Evolutionary conservation across 2,888 invertebrate genomes (phyloP).

Genomic region (Lacanobia wlatinum): DNA sequence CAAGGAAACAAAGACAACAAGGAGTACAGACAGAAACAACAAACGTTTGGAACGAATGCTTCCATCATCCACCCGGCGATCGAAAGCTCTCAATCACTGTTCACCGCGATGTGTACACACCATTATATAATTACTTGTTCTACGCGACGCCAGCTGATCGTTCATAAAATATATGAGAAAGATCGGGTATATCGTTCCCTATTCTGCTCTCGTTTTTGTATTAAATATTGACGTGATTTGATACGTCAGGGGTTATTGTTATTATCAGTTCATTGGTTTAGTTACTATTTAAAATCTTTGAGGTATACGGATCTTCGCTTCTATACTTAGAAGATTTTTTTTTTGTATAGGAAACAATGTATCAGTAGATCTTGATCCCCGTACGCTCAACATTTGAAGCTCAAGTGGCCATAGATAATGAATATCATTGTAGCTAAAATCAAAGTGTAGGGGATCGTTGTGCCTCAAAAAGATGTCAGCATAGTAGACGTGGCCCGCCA

Average conservation of each 20-base stretch:
- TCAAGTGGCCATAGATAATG: too few relatives aligned
- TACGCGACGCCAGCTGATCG: slow-evolving; percentile 3
- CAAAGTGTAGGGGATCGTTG: too few relatives aligned
- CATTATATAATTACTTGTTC: background rate
- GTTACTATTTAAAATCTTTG: background rate
- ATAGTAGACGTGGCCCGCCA: too few relatives aligned
- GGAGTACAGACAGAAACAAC: too few relatives aligned
- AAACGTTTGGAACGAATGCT: too few relatives aligned
- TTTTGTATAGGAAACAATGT: background rate
- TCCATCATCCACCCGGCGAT: too few relatives aligned
- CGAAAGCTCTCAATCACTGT: background rate
- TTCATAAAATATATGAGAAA: slow-evolving; percentile 26
- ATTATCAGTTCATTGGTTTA: background rate
- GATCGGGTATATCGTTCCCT: background rate
- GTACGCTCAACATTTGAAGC: background rate
- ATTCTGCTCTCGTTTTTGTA: background rate
- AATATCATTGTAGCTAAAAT: too few relatives aligned
- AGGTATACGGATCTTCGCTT: background rate
- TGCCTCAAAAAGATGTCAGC: too few relatives aligned
- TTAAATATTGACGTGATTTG: slow-evolving; percentile 16
- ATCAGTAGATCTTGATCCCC: background rate
- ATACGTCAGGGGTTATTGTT: background rate
- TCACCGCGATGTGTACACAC: background rate
- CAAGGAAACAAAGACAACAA: too few relatives aligned
- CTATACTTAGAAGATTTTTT: background rate